These are phyloP conservation scores for Cotesia chilonis DNA, from an alignment of 1,140 invertebrate genomes.

Conservation along the genomic window DNA sequence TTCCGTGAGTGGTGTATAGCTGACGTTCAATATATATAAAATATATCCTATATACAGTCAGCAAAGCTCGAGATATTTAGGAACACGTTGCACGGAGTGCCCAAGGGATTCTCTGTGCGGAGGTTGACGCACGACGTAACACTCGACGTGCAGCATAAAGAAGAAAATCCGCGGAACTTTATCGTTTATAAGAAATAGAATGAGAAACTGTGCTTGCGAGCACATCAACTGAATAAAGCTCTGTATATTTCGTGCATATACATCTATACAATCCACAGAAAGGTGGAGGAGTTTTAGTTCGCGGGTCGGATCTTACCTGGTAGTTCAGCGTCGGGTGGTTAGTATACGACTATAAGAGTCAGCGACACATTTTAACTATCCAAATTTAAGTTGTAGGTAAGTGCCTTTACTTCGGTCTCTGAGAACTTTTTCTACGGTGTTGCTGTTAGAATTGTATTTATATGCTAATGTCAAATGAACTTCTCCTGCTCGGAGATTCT, in stretches of 20 bases:
- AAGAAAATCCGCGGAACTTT: constrained; percentile 5
- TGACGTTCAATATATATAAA: no score
- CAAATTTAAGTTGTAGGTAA: constrained; percentile 53
- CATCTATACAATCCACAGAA: not conserved
- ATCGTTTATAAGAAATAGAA: constrained; percentile 8
- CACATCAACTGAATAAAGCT: not conserved
- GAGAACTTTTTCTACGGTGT: constrained; percentile 45
- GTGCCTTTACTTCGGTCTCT: constrained; percentile 39
- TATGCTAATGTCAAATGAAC: constrained; percentile 49
- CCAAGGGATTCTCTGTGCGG: constrained; percentile 28
- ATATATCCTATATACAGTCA: not conserved
- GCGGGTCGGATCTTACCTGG: no score
- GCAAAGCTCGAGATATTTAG: constrained; percentile 34
- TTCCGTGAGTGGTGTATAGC: constrained; percentile 9
- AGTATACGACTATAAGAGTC: not conserved
- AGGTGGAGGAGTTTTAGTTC: constrained; percentile 8
- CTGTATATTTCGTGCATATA: not conserved
- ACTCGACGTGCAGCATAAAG: constrained; percentile 1
- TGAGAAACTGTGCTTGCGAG: constrained; percentile 20
- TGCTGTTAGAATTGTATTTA: constrained; percentile 52
- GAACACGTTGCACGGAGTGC: constrained; percentile 34
- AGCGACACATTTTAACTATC: constrained; percentile 52
- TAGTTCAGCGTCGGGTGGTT: not conserved
- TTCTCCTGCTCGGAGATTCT: not conserved
- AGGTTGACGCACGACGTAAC: constrained; percentile 3